These are phyloP conservation scores for Leptoteleia sp. DNA, from an alignment of 1,140 invertebrate genomes.

Conservation along the genomic window DNA sequence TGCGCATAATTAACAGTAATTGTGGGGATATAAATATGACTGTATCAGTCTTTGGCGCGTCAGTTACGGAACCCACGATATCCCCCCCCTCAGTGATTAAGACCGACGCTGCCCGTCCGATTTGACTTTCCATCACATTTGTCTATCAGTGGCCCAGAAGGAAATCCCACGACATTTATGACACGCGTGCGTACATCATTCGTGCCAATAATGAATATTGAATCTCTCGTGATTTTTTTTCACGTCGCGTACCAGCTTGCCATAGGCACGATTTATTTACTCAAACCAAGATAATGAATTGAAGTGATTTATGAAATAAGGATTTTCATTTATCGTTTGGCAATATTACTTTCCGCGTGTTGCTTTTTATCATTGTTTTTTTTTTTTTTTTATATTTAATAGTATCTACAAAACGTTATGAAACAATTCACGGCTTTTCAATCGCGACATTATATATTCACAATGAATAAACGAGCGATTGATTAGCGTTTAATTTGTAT, in stretches of 20 bases:
- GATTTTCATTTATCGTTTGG: background rate
- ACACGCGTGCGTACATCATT: slow-evolving; percentile 18
- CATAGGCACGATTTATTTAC: slow-evolving; percentile 9
- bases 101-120: slow-evolving; percentile 2
- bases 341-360: no score
- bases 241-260: background rate
- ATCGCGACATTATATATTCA: background rate
- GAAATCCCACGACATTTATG: slow-evolving; percentile 36
- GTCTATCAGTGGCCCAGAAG: slow-evolving; percentile 27
- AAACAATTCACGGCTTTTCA: slow-evolving; percentile 6
- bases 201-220: slow-evolving; percentile 41
- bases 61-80: slow-evolving; percentile 15
- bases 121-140: slow-evolving; percentile 33
- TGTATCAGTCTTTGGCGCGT: slow-evolving; percentile 17
- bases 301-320: slow-evolving; percentile 7
- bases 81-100: no score
- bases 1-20: slow-evolving; percentile 45
- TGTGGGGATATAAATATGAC: slow-evolving; percentile 42
- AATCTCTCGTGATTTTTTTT: slow-evolving; percentile 13
- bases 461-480: background rate
- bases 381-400: background rate
- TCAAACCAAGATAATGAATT: slow-evolving; percentile 3
- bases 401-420: background rate
- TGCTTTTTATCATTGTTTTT: no score
- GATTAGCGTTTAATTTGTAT: slow-evolving; percentile 9